These are phyloP conservation scores for Thalassophryne amazonica DNA, from an alignment of 2,797 vertebrate species.

Conservation along the genomic window DNA sequence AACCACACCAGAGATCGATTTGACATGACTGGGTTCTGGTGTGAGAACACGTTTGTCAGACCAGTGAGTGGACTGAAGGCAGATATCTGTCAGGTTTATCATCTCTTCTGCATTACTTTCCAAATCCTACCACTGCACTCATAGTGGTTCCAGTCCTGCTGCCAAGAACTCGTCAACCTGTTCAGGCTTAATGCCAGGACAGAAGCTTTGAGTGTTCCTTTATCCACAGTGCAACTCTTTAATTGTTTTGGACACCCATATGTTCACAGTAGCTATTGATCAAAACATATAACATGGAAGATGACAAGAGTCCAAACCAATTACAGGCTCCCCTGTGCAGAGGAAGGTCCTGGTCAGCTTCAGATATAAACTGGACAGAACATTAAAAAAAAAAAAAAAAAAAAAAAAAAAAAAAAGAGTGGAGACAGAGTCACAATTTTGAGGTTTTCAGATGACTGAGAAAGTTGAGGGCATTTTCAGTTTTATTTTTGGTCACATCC, in stretches of 20 bases:
- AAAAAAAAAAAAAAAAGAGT: too few relatives aligned
- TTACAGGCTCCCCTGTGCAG: conserved; percentile 14
- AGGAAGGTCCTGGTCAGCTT: background rate
- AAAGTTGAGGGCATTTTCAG: conserved; percentile 14
- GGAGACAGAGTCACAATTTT: background rate
- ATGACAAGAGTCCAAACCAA: conserved; percentile 42
- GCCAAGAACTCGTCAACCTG: conserved; percentile 23
- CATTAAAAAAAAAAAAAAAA: too few relatives aligned
- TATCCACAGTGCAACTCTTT: conserved; percentile 29
- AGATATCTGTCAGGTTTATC: background rate
- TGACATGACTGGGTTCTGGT: too few relatives aligned
- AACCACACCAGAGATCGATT: too few relatives aligned
- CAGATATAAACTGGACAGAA: background rate
- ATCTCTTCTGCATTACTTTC: conserved; percentile 20
- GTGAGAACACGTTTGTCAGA: too few relatives aligned
- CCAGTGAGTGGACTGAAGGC: background rate
- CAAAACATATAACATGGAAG: conserved; percentile 32
- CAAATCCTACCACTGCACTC: background rate
- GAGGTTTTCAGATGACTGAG: background rate
- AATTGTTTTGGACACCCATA: conserved; percentile 51
- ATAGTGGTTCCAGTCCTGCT: background rate
- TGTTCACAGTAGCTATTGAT: conserved; percentile 48
- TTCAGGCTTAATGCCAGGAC: conserved; percentile 22
- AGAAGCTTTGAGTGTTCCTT: conserved; percentile 15
- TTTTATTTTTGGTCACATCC: conserved; percentile 8